Evolutionary conservation across 2,113 vertebrate species (phyloP).

Genomic region (Psittacus erithacus): DNA sequence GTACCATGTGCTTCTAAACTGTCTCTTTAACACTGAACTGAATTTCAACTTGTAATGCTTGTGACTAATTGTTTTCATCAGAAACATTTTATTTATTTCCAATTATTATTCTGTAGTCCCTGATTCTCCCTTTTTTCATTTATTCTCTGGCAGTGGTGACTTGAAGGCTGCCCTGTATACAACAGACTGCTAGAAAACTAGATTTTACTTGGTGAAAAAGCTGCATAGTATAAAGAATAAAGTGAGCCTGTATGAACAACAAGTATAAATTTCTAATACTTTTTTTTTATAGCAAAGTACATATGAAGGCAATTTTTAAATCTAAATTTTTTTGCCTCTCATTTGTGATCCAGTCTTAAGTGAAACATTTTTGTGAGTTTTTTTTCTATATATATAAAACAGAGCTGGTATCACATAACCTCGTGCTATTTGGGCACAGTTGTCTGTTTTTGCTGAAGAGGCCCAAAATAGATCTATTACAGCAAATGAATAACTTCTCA

Average conservation of each 20-base stretch:
- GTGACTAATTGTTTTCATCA: slow-evolving; percentile 69
- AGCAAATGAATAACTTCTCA: slow-evolving; percentile 72
- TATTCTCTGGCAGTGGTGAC: slow-evolving; percentile 1
- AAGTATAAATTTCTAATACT: not conserved
- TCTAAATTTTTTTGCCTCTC: not conserved
- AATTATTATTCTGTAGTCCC: slow-evolving; percentile 31
- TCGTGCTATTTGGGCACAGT: slow-evolving; percentile 54
- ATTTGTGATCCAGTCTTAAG: not conserved
- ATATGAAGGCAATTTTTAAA: slow-evolving; percentile 10
- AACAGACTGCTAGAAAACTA: not conserved
- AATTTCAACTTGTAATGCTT: slow-evolving; percentile 69
- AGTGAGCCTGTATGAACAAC: not conserved
- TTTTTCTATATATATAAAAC: slow-evolving; percentile 13
- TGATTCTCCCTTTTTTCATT: slow-evolving; percentile 33
- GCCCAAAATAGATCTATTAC: slow-evolving; percentile 65
- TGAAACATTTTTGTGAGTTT: slow-evolving; percentile 12
- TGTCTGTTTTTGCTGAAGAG: slow-evolving; percentile 61
- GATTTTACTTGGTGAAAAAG: not conserved
- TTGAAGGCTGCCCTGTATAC: not conserved
- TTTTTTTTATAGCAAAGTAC: not conserved
- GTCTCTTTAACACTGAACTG: slow-evolving; percentile 74
- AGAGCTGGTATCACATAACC: slow-evolving; percentile 33
- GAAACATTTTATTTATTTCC: slow-evolving; percentile 65
- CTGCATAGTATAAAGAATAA: not conserved
- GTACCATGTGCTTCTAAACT: slow-evolving; percentile 72